Percentiles rank a stretch among this genome's conserved stretches.
These are phyloP conservation scores for Gila orcuttii DNA, from an alignment of 2,113 vertebrate species.

Conservation along the genomic window DNA sequence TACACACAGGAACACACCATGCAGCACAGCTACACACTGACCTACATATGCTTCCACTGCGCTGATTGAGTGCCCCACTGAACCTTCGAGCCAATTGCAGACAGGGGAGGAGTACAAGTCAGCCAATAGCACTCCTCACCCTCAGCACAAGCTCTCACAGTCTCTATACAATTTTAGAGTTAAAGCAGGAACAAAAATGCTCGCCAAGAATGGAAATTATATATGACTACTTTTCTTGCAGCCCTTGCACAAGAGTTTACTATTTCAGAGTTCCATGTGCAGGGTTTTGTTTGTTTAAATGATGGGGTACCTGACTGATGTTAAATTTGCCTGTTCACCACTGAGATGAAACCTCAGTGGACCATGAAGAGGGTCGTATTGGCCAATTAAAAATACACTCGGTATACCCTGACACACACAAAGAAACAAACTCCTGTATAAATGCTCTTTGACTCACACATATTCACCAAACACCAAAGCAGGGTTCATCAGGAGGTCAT, in stretches of 20 bases:
- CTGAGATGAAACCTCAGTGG: slow-evolving; percentile 8
- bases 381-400: slow-evolving; percentile 23
- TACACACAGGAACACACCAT: slow-evolving; percentile 34
- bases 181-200: slow-evolving; percentile 41
- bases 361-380: slow-evolving; percentile 16
- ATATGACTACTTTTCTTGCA: background rate
- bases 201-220: slow-evolving; percentile 13
- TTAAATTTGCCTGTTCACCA: background rate
- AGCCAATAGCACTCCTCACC: slow-evolving; percentile 37
- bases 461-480: slow-evolving; percentile 10
- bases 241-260: background rate
- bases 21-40: slow-evolving; percentile 53
- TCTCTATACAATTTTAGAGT: slow-evolving; percentile 40
- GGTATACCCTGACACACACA: background rate
- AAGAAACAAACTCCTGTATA: slow-evolving; percentile 12
- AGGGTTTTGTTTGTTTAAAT: slow-evolving; percentile 7
- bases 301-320: background rate
- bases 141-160: slow-evolving; percentile 10
- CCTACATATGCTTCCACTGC: slow-evolving; percentile 56
- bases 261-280: background rate
- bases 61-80: slow-evolving; percentile 55
- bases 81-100: slow-evolving; percentile 47
- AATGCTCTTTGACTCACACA: background rate
- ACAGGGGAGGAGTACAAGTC: slow-evolving; percentile 48
- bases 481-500: slow-evolving; percentile 21